Percentiles rank a stretch among this genome's conserved stretches.
These are phyloP conservation scores for Coptodon bakossiorum DNA, from an alignment of 2,113 vertebrate genomes.

Conservation along the genomic window DNA sequence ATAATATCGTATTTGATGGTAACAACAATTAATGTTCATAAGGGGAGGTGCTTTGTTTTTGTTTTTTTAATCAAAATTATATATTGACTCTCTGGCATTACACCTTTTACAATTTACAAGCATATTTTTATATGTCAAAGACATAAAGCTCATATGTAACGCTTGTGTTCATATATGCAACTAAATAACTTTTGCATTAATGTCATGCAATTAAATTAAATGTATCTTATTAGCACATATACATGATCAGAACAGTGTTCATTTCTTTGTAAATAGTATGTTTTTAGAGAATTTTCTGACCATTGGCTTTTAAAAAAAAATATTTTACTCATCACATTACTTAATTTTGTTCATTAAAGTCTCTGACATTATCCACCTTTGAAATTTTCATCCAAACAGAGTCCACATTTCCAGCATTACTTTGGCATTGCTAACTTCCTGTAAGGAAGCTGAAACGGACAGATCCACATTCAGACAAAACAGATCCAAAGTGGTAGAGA, in stretches of 20 bases:
- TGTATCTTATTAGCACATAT: neutral
- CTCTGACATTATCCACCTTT: neutral
- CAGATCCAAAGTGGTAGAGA: fast-evolving
- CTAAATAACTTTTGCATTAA: fast-evolving
- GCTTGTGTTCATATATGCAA: neutral
- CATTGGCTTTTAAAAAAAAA: fast-evolving
- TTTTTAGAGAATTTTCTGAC: fast-evolving
- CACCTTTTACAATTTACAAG: neutral
- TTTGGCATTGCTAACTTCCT: neutral
- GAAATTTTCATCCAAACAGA: fast-evolving
- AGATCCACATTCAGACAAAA: fast-evolving
- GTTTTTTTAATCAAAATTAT: neutral
- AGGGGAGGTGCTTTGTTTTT: neutral
- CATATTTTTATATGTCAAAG: neutral
- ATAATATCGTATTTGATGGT: neutral
- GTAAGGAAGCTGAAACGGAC: neutral
- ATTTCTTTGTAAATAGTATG: fast-evolving
- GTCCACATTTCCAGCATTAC: fast-evolving
- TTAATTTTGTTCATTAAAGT: neutral
- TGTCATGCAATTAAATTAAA: fast-evolving
- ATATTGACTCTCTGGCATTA: neutral
- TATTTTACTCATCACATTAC: neutral
- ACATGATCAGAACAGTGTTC: fast-evolving
- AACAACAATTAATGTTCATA: neutral
- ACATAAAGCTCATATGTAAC: too few relatives aligned